Evolutionary conservation across 2,888 invertebrate species (phyloP).

Genomic region (Drosophila dives): DNA sequence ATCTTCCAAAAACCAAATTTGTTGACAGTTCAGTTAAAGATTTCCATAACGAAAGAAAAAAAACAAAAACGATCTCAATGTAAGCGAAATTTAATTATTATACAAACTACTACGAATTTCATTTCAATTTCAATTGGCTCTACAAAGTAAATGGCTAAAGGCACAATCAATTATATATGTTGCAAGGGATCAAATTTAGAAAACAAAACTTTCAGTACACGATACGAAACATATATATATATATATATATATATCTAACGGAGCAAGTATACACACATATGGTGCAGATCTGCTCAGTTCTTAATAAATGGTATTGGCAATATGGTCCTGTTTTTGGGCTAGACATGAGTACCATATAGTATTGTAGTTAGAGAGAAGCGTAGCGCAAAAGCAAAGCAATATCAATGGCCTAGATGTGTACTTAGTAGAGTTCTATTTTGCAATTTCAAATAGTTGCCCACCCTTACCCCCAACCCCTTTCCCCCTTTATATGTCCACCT

Average conservation of each 20-base stretch:
- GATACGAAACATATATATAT: constrained; percentile 4
- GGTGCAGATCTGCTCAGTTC: constrained; percentile 41
- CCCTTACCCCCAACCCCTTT: constrained; percentile 10
- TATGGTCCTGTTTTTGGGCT: constrained; percentile 1
- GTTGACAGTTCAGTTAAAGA: constrained; percentile 14
- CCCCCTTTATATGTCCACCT: constrained; percentile 2
- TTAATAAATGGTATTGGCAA: constrained; percentile 6
- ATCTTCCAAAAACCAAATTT: constrained; percentile 21
- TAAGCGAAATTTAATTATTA: constrained; percentile 34
- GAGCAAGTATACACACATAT: constrained; percentile 16
- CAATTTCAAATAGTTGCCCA: constrained; percentile 29
- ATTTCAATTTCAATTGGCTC: constrained; percentile 57
- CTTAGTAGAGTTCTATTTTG: constrained; percentile 61
- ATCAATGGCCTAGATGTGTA: constrained; percentile 64
- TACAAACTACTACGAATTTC: constrained; percentile 16
- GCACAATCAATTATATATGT: constrained; percentile 73
- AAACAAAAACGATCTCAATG: constrained; percentile 43
- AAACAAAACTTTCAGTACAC: constrained; percentile 37
- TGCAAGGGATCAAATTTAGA: constrained; percentile 80
- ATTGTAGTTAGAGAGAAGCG: constrained; percentile 50
- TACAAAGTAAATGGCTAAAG: constrained; percentile 60
- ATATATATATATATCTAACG: constrained; percentile 28
- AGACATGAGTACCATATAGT: constrained; percentile 26
- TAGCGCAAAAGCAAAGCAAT: constrained; percentile 62
- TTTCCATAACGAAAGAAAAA: constrained; percentile 4